Evolutionary conservation across 2,113 vertebrate genomes (phyloP).

Genomic region (Meleagris gallopavo): DNA sequence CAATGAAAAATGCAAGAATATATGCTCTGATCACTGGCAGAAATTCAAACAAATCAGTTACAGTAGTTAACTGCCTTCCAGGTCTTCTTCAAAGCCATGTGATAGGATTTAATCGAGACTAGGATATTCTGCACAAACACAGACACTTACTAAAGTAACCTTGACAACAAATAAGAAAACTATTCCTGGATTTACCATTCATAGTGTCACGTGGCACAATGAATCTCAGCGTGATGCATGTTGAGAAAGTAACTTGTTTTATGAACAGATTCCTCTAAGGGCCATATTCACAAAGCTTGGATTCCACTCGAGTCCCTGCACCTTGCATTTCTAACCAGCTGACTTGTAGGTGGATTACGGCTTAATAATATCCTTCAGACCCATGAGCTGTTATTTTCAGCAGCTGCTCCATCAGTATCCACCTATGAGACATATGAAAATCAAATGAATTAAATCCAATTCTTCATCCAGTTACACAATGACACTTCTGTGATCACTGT

Average conservation of each 20-base stretch:
- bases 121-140: background rate
- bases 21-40: background rate
- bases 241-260: background rate
- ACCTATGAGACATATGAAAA: background rate
- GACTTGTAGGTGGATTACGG: background rate
- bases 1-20: background rate
- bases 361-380: background rate
- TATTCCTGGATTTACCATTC: background rate
- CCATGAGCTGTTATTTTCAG: background rate
- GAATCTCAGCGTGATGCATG: background rate
- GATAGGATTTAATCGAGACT: background rate
- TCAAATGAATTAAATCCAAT: background rate
- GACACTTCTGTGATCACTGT: background rate
- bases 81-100: fast-evolving
- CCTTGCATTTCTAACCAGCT: background rate
- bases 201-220: background rate
- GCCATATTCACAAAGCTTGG: background rate
- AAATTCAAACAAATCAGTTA: background rate
- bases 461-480: background rate
- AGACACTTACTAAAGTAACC: background rate
- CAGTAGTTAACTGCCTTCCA: background rate
- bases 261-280: background rate
- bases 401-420: background rate
- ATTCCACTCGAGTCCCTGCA: background rate
- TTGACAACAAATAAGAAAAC: background rate